Evolutionary conservation across 2,888 invertebrate species (phyloP), one percentile per base, ranked within the genome.

Genomic region (Subacronicta megacephala): DNA sequence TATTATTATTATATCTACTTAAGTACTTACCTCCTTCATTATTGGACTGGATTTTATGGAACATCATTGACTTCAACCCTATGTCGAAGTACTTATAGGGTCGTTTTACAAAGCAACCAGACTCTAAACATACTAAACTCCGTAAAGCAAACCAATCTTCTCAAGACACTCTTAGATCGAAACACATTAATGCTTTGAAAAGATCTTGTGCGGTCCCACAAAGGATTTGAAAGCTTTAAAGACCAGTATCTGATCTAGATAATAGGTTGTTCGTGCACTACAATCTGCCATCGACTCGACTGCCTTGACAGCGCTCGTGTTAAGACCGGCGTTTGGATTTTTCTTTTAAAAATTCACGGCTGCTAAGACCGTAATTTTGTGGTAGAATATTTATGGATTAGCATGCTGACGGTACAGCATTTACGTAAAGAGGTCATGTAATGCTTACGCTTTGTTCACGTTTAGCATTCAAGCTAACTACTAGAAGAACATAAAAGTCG

Each of bases 211-310:
- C 31, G 59, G 54, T 51, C 52, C 38, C 59, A 76, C 72, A 78
- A 74, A 75, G 62, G 49, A 42, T 47, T 64, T 59, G 44, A 49
- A 68, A 67, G 31, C 54, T 58, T 56, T 62, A 62, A 63, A 67
- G 58, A 50, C 42, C 35, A 41, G 58, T 42, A 49, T 44, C 52
- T 59, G 70, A 78, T 81, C 71, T 71, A 78, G 82, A 82, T 82
- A 76, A 68, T 52, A 43, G 55, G 52, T 59, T 38, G 68, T 60
- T 70, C 66, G 67, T 66, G 68, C 60, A 49, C 54, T 53, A 29
- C 58, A 74, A 72, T 76, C 75, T 70, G 12, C 56, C 50, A 73
- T 72, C 78, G 50, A n/a, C 31, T 31, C 5, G 31, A n/a, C 31
- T n/a, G 52, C 50, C 17, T 51, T 16, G 44, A 41, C 45, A 44